These are phyloP conservation scores for Euspilapteryx auroguttella DNA, from an alignment of 2,888 invertebrate genomes.

Conservation along the genomic window DNA sequence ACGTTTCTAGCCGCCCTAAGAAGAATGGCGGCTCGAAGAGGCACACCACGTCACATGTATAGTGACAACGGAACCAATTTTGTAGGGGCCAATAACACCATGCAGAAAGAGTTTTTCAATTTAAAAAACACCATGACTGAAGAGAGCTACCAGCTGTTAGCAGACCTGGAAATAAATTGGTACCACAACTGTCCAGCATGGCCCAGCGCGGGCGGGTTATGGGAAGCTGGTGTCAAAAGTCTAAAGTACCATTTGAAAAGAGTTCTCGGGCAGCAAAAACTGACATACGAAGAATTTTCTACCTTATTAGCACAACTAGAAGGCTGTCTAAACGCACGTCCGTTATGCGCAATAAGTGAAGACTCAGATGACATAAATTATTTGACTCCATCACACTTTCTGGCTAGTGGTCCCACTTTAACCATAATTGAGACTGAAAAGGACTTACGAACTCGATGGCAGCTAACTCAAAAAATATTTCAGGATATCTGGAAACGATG, in stretches of 20 bases:
- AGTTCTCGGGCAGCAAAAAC: neutral
- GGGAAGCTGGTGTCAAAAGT: conserved; percentile 3
- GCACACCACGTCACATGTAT: conserved; percentile 6
- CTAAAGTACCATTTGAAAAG: conserved; percentile 2
- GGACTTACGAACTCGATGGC: no score
- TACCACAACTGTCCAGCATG: conserved; percentile 3
- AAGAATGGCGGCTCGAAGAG: conserved; percentile 4
- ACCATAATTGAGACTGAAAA: no score
- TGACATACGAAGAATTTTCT: conserved; percentile 3
- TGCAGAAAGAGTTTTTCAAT: conserved; percentile 1
- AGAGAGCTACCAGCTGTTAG: neutral
- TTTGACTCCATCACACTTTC: no score
- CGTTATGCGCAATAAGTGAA: conserved; percentile 1
- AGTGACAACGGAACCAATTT: conserved; percentile 8
- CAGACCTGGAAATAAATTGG: conserved; percentile 2
- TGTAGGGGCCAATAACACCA: conserved; percentile 1
- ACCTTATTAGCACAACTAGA: conserved; percentile 4
- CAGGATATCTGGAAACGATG: no score
- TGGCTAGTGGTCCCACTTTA: no score
- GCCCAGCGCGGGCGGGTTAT: conserved; percentile 4
- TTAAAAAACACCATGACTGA: neutral
- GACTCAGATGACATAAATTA: no score
- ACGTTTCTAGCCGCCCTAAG: conserved; percentile 7
- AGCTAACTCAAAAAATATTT: no score
- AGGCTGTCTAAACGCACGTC: conserved; percentile 5